A percentile compares a stretch with the other conserved stretches of the same genome.
These are phyloP conservation scores for Helicoverpa assulta DNA, from an alignment of 2,888 invertebrate genomes.

Conservation along the genomic window DNA sequence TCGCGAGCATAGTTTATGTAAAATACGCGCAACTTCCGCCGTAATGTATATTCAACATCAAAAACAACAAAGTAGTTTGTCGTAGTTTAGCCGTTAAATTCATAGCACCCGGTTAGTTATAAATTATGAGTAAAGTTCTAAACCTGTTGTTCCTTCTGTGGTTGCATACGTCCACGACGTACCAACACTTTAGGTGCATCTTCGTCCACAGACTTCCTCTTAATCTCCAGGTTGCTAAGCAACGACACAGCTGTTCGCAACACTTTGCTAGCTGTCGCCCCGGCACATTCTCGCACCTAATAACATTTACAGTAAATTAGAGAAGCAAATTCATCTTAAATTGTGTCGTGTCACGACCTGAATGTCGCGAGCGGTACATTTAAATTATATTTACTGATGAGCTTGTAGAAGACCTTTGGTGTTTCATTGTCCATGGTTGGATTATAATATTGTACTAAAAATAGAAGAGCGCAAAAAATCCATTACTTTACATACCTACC, in stretches of 20 bases:
- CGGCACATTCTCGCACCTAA: slow-evolving; percentile 82
- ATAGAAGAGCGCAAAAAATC: background rate
- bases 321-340: slow-evolving; percentile 26
- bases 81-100: slow-evolving; percentile 36
- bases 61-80: slow-evolving; percentile 32
- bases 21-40: slow-evolving; percentile 10
- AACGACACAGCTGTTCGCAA: slow-evolving; percentile 69
- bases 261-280: slow-evolving; percentile 75
- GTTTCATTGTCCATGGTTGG: slow-evolving; percentile 5
- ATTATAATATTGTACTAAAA: background rate
- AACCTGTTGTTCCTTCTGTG: slow-evolving; percentile 75
- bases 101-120: slow-evolving; percentile 8
- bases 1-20: background rate
- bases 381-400: background rate
- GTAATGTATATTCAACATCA: slow-evolving; percentile 24
- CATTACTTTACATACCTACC: no score
- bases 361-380: slow-evolving; percentile 12
- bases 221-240: slow-evolving; percentile 68
- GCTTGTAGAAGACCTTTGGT: background rate
- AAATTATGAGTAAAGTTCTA: slow-evolving; percentile 36
- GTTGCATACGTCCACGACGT: slow-evolving; percentile 73
- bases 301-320: slow-evolving; percentile 36
- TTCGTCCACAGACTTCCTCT: slow-evolving; percentile 63
- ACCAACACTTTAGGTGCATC: slow-evolving; percentile 58
- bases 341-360: slow-evolving; percentile 26